Percentiles rank a stretch among this genome's conserved stretches.
Conservation (phyloP, 2,888 invertebrate genomes). For the Calameuta filiformis region DNA sequence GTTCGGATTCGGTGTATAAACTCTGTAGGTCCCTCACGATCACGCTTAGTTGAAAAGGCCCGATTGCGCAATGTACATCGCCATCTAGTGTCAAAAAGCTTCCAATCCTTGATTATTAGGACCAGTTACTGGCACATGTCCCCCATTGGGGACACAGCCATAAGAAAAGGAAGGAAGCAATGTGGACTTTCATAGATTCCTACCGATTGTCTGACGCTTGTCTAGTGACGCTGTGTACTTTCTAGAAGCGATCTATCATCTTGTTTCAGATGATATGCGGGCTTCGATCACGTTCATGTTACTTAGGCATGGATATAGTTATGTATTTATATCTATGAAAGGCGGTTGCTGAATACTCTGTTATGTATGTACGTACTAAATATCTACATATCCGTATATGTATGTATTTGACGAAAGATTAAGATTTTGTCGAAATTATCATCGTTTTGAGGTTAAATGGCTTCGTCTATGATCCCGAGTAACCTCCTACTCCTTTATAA, state of each 20-base stretch:
- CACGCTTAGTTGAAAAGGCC: too few relatives aligned
- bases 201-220: slow-evolving; percentile 40
- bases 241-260: slow-evolving; percentile 27
- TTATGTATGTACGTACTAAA: neutral
- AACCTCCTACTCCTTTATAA: neutral
- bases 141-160: too few relatives aligned
- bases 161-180: too few relatives aligned
- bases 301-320: neutral
- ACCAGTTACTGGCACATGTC: too few relatives aligned
- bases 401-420: neutral
- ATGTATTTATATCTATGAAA: neutral
- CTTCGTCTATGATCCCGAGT: neutral
- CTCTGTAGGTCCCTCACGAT: too few relatives aligned
- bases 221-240: slow-evolving; percentile 28
- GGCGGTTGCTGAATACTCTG: neutral
- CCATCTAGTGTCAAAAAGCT: too few relatives aligned
- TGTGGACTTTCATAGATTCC: slow-evolving; percentile 45
- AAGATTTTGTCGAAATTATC: neutral
- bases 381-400: neutral
- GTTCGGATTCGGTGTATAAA: too few relatives aligned
- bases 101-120: too few relatives aligned
- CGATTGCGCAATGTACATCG: too few relatives aligned
- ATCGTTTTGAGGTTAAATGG: neutral
- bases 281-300: neutral
- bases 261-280: neutral